phyloP scores from a whole-genome alignment of 2,113 vertebrate genomes.

The Hemiscyllium ocellatum region DNA sequence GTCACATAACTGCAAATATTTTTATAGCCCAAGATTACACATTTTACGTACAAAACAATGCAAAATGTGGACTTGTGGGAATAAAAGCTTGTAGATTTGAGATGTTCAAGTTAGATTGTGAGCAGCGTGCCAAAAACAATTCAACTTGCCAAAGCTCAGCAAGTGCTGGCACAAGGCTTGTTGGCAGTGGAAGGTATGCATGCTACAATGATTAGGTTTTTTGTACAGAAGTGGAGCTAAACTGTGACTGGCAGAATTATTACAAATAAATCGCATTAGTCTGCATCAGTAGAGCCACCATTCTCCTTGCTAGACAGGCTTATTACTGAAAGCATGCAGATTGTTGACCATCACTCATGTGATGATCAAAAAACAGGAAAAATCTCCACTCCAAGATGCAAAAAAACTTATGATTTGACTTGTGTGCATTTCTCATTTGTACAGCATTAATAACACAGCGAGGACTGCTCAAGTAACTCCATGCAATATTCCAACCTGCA shows the following conservation, averaged over 20 bases:
- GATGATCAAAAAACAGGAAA: background rate
- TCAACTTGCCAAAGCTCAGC: background rate
- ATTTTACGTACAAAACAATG: background rate
- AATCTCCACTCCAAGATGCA: background rate
- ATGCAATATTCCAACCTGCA: background rate
- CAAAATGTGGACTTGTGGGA: background rate
- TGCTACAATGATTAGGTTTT: background rate
- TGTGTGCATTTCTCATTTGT: background rate
- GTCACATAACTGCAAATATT: background rate
- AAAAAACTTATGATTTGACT: background rate
- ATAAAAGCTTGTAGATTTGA: background rate
- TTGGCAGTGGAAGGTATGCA: background rate
- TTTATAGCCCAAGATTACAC: background rate
- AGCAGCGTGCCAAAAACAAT: background rate
- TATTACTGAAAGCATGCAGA: background rate
- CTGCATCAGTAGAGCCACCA: background rate
- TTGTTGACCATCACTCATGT: background rate
- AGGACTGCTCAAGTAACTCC: background rate
- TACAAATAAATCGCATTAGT: background rate
- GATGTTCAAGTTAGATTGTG: background rate
- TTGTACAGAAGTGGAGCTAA: constrained; percentile 6
- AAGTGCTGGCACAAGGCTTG: background rate
- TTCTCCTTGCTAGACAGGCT: background rate
- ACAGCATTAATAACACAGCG: background rate
- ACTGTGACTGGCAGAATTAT: background rate